Conservation (phyloP, 2,113 vertebrate genomes). For the Passer montanus region DNA sequence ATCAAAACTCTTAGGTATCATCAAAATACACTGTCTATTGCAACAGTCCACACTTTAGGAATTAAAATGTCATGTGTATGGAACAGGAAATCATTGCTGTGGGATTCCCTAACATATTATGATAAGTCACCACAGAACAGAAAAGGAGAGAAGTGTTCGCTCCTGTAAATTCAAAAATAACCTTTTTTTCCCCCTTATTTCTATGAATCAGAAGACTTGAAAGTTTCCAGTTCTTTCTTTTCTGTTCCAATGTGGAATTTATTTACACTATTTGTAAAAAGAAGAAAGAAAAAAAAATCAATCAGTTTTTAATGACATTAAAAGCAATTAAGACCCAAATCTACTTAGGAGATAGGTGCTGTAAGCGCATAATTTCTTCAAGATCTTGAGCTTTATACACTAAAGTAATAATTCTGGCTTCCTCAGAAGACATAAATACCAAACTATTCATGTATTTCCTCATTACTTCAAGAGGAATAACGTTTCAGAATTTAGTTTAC, state of each 20-base stretch:
- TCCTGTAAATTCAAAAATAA: not conserved
- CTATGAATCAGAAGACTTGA: not conserved
- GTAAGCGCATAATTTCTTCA: not conserved
- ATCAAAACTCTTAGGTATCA: not conserved
- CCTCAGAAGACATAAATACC: not conserved
- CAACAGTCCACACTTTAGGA: not conserved
- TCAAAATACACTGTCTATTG: not conserved
- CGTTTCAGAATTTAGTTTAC: not conserved
- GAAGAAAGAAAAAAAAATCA: not conserved
- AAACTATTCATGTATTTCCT: not conserved
- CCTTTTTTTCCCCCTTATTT: not conserved
- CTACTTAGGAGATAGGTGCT: not conserved
- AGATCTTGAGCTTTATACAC: not conserved
- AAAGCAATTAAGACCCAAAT: not conserved
- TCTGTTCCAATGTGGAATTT: not conserved
- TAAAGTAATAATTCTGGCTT: not conserved
- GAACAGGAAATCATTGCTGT: not conserved
- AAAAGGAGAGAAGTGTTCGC: not conserved
- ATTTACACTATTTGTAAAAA: not conserved
- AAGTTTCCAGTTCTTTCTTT: not conserved
- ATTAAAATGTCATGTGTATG: not conserved
- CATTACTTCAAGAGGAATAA: not conserved
- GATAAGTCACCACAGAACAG: not conserved
- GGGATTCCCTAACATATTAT: not conserved
- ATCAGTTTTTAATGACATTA: not conserved